Base-by-base conservation (phyloP, 1,140 invertebrate genomes). In the Copidosoma floridanum region DNA sequence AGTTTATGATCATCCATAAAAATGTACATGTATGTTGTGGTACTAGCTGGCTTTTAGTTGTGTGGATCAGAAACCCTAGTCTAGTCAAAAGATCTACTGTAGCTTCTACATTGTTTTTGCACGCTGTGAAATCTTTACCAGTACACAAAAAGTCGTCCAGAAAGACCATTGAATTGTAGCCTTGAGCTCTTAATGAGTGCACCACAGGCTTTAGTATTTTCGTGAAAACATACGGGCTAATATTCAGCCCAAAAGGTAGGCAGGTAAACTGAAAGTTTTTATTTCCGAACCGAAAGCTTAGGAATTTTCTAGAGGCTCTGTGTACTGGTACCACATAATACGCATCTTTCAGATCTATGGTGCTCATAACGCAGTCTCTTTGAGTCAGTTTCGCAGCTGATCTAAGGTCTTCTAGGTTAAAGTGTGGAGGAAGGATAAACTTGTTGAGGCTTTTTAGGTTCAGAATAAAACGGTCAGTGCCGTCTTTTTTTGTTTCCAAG, bases 381-480 rank as follows among this genome's bases (percentile, higher is more conserved):
- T 60, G 48, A 27, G 62, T 18, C 18, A 64, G 35, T 18, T 57
- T 59, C 52, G 24, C 20, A 20, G 43, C 62, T 11, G 59, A 56
- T 11, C 37, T 51, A 38, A 67, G 18, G 43, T 65, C 54, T 43
- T 65, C 64, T 18, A 65, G 51, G 32, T 61, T 61, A 38, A 65
- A 65, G 52, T 65, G 64, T 6, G 23, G 10, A 32, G 59, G 50
- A 16, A 3, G 10, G 35, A 65, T 54, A 20, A 57, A 65, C 5
- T 38, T 21, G 54, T 63, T 63, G 0, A 63, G 37, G 20, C 48
- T n/a, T 40, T 61, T 60, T 29, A 64, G 23, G 51, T 60, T 64
- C 14, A 60, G 24, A 50, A 53, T 61, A 24, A 65, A 61, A 35
- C 55, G 32, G 23, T 21, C 50, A 3, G 40, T 43, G 0, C 43